A percentile compares a stretch with the other conserved stretches of the same genome.
These are phyloP conservation scores for Cairina moschata DNA, from an alignment of 2,113 vertebrate species.

Conservation along the genomic window DNA sequence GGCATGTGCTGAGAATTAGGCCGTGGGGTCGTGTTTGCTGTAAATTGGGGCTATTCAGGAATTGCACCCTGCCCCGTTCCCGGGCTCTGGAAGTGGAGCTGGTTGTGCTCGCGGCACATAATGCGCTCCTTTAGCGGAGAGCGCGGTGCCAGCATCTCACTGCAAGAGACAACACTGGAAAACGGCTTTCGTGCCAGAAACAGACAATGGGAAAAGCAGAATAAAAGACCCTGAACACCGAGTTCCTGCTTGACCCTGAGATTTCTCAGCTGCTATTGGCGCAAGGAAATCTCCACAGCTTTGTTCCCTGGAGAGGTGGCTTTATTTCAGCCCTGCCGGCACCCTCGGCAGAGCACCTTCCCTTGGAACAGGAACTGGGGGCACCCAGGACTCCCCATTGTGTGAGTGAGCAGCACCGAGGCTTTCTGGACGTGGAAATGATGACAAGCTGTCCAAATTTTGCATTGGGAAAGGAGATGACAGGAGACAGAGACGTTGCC, in stretches of 20 bases:
- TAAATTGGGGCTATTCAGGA: slow-evolving; percentile 46
- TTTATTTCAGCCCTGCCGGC: background rate
- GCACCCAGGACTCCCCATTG: background rate
- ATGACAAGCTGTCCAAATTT: background rate
- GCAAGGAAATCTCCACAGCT: background rate
- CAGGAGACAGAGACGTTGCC: fast-evolving
- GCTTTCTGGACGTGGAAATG: background rate
- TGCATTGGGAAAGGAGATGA: background rate
- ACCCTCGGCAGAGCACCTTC: background rate
- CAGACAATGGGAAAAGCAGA: slow-evolving; percentile 38
- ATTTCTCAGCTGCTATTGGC: slow-evolving; percentile 43
- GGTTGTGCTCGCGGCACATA: slow-evolving; percentile 29
- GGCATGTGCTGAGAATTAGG: slow-evolving; percentile 32
- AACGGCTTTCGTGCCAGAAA: slow-evolving; percentile 31
- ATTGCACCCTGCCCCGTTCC: background rate
- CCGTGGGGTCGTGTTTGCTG: background rate
- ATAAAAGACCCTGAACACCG: slow-evolving; percentile 56
- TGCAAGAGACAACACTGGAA: slow-evolving; percentile 14
- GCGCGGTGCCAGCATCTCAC: background rate
- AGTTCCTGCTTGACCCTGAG: slow-evolving; percentile 47
- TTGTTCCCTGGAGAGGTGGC: slow-evolving; percentile 2
- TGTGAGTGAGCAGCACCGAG: background rate
- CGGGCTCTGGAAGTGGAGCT: background rate
- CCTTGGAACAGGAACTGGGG: background rate
- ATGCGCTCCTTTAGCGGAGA: background rate